Conservation (phyloP, 2,888 invertebrate genomes). For the Xanthorhoe designata region DNA sequence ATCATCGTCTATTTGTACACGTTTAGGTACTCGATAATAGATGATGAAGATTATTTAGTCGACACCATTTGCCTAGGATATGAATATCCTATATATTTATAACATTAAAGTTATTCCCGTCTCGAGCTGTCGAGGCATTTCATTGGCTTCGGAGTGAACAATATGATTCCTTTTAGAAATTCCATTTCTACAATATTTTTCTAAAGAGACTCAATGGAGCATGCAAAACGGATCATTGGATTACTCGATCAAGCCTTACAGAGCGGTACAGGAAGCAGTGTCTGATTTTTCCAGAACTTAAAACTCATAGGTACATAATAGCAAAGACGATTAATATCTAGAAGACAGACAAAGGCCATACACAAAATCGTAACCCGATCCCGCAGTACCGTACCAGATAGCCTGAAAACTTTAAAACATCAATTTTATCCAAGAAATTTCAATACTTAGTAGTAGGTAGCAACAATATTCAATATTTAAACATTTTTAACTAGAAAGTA, state of each 20-base stretch:
- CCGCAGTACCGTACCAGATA: no score
- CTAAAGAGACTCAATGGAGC: constrained; percentile 3
- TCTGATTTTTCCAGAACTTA: neutral
- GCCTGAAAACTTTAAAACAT: no score
- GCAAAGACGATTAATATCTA: no score
- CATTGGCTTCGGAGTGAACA: neutral
- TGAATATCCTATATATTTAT: neutral
- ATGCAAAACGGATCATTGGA: constrained; percentile 13
- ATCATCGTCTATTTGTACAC: neutral
- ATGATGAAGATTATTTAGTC: neutral
- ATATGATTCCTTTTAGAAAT: neutral
- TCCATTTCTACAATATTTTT: neutral
- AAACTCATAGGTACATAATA: no score
- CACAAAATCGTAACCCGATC: no score
- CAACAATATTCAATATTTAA: no score
- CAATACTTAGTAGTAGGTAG: no score
- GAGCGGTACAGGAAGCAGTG: neutral
- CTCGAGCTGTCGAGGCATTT: neutral
- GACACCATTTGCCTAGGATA: neutral
- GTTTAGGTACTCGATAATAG: neutral
- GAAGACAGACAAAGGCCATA: no score
- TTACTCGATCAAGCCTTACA: neutral
- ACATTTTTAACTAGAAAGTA: no score
- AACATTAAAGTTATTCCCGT: neutral
- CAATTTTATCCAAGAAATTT: no score